Conservation (phyloP, 2,113 vertebrate genomes). For the Tupaia chinensis region DNA sequence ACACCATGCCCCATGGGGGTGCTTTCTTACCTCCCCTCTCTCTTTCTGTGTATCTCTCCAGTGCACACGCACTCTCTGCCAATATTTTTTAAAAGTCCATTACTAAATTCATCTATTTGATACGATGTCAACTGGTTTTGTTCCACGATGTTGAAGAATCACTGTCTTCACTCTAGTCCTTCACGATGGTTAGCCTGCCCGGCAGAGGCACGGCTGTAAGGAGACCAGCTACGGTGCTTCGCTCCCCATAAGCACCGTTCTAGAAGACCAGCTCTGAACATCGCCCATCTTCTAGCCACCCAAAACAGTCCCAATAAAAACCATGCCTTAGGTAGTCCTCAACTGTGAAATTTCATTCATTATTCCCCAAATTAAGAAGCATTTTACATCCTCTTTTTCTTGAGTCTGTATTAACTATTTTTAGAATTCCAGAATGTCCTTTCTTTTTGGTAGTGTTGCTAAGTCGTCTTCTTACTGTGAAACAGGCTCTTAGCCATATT, state of each 20-base stretch:
- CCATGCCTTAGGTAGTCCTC: constrained; percentile 24
- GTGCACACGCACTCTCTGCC: too few relatives aligned
- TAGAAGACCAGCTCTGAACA: neutral
- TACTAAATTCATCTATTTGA: neutral
- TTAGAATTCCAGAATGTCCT: neutral
- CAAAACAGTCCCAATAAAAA: neutral
- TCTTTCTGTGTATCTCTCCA: too few relatives aligned
- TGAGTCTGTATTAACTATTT: constrained; percentile 41
- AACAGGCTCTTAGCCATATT: constrained; percentile 80
- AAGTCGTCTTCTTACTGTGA: constrained; percentile 75
- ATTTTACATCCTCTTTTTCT: constrained; percentile 33
- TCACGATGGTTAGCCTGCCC: neutral
- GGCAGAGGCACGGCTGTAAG: neutral
- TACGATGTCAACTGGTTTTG: neutral
- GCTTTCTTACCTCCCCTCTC: neutral
- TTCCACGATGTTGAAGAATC: neutral
- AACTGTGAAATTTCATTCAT: constrained; percentile 1
- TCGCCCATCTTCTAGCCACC: neutral
- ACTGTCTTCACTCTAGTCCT: neutral
- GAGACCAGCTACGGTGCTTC: neutral
- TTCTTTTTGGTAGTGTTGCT: constrained; percentile 68
- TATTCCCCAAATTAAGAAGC: neutral
- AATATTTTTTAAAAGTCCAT: neutral
- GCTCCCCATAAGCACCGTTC: neutral
- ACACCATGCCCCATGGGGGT: neutral